Percentiles rank a stretch among this genome's conserved stretches.
Evolutionary conservation across 2,888 invertebrate genomes (phyloP).

Genomic region (Stenodera caucasica): DNA sequence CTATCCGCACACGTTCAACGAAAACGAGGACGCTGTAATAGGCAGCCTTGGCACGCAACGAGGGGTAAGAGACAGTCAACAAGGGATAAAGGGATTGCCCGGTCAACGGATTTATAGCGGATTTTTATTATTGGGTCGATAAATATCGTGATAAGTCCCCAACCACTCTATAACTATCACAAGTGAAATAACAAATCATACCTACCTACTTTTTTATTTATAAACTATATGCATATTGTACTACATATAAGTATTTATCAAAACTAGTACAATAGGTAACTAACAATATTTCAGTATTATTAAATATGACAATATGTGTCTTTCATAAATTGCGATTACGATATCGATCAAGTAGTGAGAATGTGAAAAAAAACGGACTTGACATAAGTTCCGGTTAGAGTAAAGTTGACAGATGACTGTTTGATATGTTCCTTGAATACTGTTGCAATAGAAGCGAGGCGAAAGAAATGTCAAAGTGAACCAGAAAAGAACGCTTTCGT

Average conservation of each 20-base stretch:
- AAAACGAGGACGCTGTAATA: slow-evolving; percentile 4
- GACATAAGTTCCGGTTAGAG: neutral
- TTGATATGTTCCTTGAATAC: neutral
- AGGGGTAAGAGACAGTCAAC: slow-evolving; percentile 6
- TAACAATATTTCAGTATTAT: no score
- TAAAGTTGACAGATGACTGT: neutral
- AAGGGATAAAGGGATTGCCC: slow-evolving; percentile 8
- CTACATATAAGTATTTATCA: no score
- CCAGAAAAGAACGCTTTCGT: neutral
- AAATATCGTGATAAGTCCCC: neutral
- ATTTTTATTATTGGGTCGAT: slow-evolving; percentile 7
- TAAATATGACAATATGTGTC: neutral
- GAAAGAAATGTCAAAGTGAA: neutral
- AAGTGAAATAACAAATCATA: neutral
- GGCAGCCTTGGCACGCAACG: slow-evolving; percentile 5
- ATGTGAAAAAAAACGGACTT: neutral
- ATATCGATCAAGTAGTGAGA: neutral
- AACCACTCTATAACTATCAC: neutral
- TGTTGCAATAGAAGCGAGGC: neutral
- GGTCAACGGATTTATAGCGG: slow-evolving; percentile 7
- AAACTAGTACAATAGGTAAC: no score
- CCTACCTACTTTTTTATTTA: neutral
- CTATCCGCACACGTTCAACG: slow-evolving; percentile 8
- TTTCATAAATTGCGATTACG: neutral
- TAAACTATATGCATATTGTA: neutral